A percentile compares a stretch with the other conserved stretches of the same genome.
Evolutionary conservation across 2,888 invertebrate genomes (phyloP).

Genomic region (Thera obeliscata): DNA sequence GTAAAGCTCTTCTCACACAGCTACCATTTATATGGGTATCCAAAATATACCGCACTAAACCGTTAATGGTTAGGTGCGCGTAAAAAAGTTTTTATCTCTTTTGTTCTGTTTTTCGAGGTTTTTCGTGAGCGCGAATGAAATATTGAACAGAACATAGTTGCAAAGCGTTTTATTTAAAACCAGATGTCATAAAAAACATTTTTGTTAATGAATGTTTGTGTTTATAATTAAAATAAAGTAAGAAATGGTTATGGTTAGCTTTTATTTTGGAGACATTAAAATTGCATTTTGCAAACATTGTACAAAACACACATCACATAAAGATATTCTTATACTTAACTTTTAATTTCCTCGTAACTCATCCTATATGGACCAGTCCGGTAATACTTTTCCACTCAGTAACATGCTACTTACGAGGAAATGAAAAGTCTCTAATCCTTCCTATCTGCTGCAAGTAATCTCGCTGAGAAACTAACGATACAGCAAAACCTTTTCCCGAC

Average conservation of each 20-base stretch:
- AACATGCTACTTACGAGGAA: conserved; percentile 34
- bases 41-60: conserved; percentile 13
- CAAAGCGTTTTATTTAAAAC: neutral
- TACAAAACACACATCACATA: too few species aligned
- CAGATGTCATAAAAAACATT: neutral
- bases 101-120: conserved; percentile 11
- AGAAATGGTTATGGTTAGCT: too few species aligned
- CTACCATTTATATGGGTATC: conserved; percentile 3
- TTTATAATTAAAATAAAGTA: too few species aligned
- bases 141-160: conserved; percentile 5
- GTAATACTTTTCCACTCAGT: conserved; percentile 8
- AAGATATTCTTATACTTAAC: too few species aligned
- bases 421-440: conserved; percentile 37
- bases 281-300: too few species aligned
- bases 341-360: neutral
- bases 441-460: conserved; percentile 31
- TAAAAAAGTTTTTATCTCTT: conserved; percentile 25
- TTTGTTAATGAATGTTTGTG: too few species aligned
- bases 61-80: conserved; percentile 13
- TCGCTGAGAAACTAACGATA: conserved; percentile 30
- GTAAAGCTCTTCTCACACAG: conserved; percentile 2
- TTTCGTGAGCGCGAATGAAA: conserved; percentile 10
- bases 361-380: neutral
- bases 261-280: too few species aligned
- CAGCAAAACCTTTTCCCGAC: conserved; percentile 40